Base-by-base conservation (phyloP, 2,113 vertebrate species). In the Alethe diademata region DNA sequence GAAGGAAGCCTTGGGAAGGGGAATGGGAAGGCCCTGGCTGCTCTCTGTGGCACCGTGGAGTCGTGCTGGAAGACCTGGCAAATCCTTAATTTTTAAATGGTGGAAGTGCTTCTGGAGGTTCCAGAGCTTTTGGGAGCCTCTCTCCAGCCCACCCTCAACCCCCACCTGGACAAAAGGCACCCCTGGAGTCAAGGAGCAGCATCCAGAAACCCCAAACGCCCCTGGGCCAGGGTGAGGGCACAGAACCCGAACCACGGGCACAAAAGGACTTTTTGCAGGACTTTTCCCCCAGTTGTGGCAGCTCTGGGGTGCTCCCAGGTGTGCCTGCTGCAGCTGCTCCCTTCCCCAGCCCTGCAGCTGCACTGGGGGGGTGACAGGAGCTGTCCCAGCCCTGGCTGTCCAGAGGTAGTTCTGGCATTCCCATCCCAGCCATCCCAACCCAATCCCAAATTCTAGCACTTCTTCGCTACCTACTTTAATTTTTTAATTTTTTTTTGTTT, bases 391-490 rank as follows among this genome's bases (percentile, higher is more conserved):
- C 92, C 89, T 11, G 72, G 86, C 90, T n/a, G 50, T 35, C 81
- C 38, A 96, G 98, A 98, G 97, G 97, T 97, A 97, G 97, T 96
- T 95, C 86, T 95, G 97, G 94, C 80, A 57, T 58, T 50, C 48
- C 38, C 51, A 79, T 60, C 95, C 85, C 74, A 86, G 88, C 94
- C 92, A 90, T 71, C 86, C 95, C 94, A 85, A 67, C 88, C 91
- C 94, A 75, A 86, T 24, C 93, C 95, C 90, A 18, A 61, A 78
- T 38, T 18, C 97, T 96, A 96, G 85, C 93, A 81, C 95, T 90
- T 93, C 71, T 92, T 65, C 7, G 35, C 91, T 97, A 96, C 5
- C 96, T 96, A 94, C 35, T 61, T 23, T 65, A 18, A 45, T 16
- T 54, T 50, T 53, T 35, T 24, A 28, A 5, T 25, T 54, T 69